Percentiles rank a stretch among this genome's conserved stretches.
phyloP scores from a whole-genome alignment of 2,113 vertebrate species.

The Phrynosoma blainvillii region DNA sequence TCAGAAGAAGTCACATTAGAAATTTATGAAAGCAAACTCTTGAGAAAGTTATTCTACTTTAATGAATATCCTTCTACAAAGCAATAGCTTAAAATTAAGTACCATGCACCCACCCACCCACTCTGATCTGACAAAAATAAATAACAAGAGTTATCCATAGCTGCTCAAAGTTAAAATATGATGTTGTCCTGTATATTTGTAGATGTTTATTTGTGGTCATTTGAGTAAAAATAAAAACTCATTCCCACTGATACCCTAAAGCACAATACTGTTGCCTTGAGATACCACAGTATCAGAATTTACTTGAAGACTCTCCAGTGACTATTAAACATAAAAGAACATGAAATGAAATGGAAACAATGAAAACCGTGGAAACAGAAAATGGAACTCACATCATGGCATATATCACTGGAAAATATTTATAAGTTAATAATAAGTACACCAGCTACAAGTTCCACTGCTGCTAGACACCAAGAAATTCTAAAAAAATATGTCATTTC shows the following conservation, averaged over 20 bases:
- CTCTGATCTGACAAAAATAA: not conserved
- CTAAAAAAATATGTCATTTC: not conserved
- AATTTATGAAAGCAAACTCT: slow-evolving; percentile 18
- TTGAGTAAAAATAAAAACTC: not conserved
- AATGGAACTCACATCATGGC: not conserved
- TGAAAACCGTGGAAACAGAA: not conserved
- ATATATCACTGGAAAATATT: no score
- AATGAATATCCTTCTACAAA: not conserved
- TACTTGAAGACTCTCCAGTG: not conserved
- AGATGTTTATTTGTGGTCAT: not conserved
- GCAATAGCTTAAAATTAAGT: not conserved
- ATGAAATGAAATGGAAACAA: not conserved
- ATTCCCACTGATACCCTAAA: not conserved
- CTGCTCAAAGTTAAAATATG: not conserved
- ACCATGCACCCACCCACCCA: not conserved
- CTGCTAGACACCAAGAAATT: not conserved
- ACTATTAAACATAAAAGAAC: not conserved
- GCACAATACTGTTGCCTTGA: not conserved
- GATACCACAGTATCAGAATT: not conserved
- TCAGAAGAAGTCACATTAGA: slow-evolving; percentile 21
- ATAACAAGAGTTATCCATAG: not conserved
- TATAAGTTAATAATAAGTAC: not conserved
- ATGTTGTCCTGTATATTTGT: not conserved
- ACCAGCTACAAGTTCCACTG: not conserved
- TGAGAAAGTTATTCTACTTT: not conserved